A percentile compares a stretch with the other conserved stretches of the same genome.
These are phyloP conservation scores for Trachemys scripta DNA, from an alignment of 2,113 vertebrate genomes.

Conservation along the genomic window DNA sequence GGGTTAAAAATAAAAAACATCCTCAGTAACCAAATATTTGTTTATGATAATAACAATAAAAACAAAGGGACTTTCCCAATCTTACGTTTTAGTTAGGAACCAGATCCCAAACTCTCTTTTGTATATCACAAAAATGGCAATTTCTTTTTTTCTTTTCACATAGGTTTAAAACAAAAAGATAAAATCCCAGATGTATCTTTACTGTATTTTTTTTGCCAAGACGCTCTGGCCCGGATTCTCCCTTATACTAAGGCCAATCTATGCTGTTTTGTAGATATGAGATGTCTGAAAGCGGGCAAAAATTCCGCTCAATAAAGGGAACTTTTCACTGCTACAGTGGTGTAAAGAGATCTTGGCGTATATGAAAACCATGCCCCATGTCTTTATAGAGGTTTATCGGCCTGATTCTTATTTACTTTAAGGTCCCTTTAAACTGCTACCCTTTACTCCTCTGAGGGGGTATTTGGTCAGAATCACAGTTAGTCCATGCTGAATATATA, in stretches of 20 bases:
- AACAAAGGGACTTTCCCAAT: neutral
- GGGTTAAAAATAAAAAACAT: neutral
- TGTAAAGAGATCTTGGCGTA: neutral
- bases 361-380: neutral
- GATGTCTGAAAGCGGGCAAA: neutral
- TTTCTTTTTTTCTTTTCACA: neutral
- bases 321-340: neutral
- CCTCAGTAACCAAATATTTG: neutral
- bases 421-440: neutral
- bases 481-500: neutral
- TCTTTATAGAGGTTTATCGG: neutral
- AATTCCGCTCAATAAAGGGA: neutral
- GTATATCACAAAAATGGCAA: neutral
- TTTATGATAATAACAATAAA: slow-evolving; percentile 2
- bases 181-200: neutral
- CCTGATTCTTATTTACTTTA: neutral
- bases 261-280: neutral
- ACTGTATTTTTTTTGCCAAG: neutral
- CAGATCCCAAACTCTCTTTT: neutral
- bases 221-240: neutral
- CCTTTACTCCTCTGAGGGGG: neutral
- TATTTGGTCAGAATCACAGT: neutral
- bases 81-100: neutral
- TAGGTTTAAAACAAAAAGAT: neutral
- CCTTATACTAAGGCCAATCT: too few relatives aligned